These are phyloP conservation scores for Hexactinellida sp. DNA, from an alignment of 37 sponge, comb jelly and placozoan genomes.

Conservation along the genomic window DNA sequence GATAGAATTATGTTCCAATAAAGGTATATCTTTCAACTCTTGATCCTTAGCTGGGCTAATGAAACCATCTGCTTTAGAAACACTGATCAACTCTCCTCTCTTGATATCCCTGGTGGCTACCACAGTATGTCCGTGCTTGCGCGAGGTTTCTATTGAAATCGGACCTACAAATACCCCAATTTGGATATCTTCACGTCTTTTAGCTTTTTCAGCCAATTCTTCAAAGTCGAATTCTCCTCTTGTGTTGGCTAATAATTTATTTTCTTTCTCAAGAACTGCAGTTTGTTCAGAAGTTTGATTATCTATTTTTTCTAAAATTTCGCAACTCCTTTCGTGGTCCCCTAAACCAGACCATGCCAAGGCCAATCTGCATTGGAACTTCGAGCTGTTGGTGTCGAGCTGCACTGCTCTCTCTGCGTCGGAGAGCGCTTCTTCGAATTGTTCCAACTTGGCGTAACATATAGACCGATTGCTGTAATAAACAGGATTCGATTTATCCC, in stretches of 20 bases:
- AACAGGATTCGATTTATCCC: slow-evolving; percentile 20
- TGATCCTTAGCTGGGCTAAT: neutral
- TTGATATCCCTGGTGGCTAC: neutral
- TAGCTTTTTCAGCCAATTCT: neutral
- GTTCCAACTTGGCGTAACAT: slow-evolving; percentile 51
- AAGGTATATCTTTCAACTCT: neutral
- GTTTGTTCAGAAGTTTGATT: neutral
- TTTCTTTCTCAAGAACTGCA: neutral
- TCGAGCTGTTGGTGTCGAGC: slow-evolving; percentile 40
- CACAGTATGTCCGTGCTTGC: neutral
- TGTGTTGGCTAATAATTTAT: neutral
- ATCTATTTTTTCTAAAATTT: slow-evolving; percentile 30
- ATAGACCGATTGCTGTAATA: slow-evolving; percentile 67
- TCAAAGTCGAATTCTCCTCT: neutral
- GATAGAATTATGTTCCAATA: neutral
- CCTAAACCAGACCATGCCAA: slow-evolving; percentile 54
- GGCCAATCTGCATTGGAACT: slow-evolving; percentile 57
- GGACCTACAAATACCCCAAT: neutral
- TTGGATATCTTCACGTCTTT: neutral
- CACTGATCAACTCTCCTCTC: neutral
- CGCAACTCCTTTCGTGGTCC: slow-evolving; percentile 40
- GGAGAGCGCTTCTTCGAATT: slow-evolving; percentile 34
- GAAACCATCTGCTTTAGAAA: neutral
- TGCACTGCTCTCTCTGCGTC: slow-evolving; percentile 40
- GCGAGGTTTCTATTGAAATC: neutral